A percentile compares a stretch with the other conserved stretches of the same genome.
Conservation (phyloP, 2,797 vertebrate genomes). For the Loris lydekkerianus region DNA sequence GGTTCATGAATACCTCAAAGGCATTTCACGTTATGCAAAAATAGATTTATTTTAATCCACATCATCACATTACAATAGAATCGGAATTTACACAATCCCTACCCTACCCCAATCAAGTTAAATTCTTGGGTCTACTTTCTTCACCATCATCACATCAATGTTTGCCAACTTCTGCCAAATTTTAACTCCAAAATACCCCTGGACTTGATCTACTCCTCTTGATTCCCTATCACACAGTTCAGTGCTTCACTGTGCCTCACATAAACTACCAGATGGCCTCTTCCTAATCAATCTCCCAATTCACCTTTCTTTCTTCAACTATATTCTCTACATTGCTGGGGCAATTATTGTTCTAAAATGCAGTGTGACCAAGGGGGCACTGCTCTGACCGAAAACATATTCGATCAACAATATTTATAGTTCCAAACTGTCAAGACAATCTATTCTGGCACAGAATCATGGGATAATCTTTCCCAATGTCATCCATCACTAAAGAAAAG, state of each 20-base stretch:
- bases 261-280: background rate
- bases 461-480: background rate
- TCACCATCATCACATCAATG: background rate
- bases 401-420: background rate
- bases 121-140: background rate
- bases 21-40: background rate
- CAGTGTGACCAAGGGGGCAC: background rate
- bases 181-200: background rate
- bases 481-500: background rate
- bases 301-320: background rate
- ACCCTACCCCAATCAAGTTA: background rate
- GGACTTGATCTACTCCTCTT: background rate
- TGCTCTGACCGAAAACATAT: background rate
- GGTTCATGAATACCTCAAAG: background rate
- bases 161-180: background rate
- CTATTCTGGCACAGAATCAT: background rate
- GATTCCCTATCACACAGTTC: background rate
- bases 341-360: background rate
- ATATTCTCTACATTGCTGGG: background rate
- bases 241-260: background rate
- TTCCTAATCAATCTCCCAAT: background rate
- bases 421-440: background rate
- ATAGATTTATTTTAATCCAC: background rate
- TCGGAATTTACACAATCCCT: background rate
- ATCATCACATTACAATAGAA: background rate